These are phyloP conservation scores for Sebastolobus altivelis DNA, from an alignment of 2,797 vertebrate species.

Conservation along the genomic window DNA sequence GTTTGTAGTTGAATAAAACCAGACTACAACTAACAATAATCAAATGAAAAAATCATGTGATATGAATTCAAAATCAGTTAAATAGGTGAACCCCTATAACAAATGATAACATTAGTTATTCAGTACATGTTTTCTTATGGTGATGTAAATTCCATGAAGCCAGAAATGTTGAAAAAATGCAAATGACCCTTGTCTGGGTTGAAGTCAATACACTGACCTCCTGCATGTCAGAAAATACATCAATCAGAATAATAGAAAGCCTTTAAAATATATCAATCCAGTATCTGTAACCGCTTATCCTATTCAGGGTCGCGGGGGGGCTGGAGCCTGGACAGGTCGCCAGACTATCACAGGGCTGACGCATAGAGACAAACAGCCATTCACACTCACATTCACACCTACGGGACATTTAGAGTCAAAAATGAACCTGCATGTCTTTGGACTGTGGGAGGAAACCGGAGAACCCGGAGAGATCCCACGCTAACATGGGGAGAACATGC, in stretches of 20 bases:
- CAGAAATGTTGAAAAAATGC: neutral
- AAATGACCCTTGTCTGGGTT: neutral
- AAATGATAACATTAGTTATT: neutral
- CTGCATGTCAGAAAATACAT: constrained; percentile 7
- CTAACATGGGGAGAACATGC: too few species aligned
- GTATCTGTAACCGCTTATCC: too few species aligned
- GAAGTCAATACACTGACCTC: neutral
- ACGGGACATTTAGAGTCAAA: too few species aligned
- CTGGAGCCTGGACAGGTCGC: too few species aligned
- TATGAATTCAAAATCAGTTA: too few species aligned
- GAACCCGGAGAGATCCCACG: too few species aligned
- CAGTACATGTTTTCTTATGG: neutral
- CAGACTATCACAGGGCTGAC: too few species aligned
- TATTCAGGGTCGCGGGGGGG: too few species aligned
- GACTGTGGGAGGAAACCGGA: too few species aligned
- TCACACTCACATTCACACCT: too few species aligned
- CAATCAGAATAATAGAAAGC: neutral
- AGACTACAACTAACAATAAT: neutral
- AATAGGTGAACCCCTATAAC: neutral
- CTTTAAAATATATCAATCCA: neutral
- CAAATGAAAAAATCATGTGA: neutral
- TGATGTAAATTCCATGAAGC: neutral
- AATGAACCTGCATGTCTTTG: too few species aligned
- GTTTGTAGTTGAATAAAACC: neutral
- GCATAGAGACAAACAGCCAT: too few species aligned